Evolutionary conservation across 2,888 invertebrate genomes (phyloP), one percentile per base, ranked within the genome.

Genomic region (Lepidochrysops patricia): DNA sequence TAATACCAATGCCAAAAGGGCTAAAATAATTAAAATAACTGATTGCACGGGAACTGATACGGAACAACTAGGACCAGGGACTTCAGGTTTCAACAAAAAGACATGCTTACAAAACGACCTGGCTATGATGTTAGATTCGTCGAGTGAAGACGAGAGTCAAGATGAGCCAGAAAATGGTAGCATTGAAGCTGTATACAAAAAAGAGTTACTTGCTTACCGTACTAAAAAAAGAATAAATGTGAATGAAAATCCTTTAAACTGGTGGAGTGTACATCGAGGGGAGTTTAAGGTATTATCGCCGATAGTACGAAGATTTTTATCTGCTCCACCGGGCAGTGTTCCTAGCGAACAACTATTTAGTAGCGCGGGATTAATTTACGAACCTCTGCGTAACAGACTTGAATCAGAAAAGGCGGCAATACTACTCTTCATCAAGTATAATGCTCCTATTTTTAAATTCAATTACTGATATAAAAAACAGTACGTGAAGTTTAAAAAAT

Each of bases 261-360:
- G 23, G 49, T 49, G 49, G 49, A 48, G 49, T 49, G 37, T 57
- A 37, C 25, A 57, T 57, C 57, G 37, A 57, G 25, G 37, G 12
- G 64, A 66, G 66, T 68, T 34, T n/a, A n/a, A n/a, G n/a, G n/a
- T n/a, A n/a, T n/a, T n/a, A 26, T 26, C 2, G 26, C 26, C 4
- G 26, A 4, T 4, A 26, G 15, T 19, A 48, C 7, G 15, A 6
- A 48, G 1, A 23, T 49, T 19, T 9, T 23, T 64, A 61, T 65
- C 62, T 1, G n/a, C 62, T 61, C 61, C 62, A 57, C 64, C 66
- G 27, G 62, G 35, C 63, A 64, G 64, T 64, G 64, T 66, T 60
- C 62, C 66, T 32, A 63, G 66, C 43, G 62, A 66, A 61, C 63
- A 64, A 57, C 23, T 64, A 61, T 63, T 63, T 62, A 64, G 60